A percentile compares a stretch with the other conserved stretches of the same genome.
phyloP scores from a whole-genome alignment of 2,888 invertebrate genomes.

The Plebejus anna region DNA sequence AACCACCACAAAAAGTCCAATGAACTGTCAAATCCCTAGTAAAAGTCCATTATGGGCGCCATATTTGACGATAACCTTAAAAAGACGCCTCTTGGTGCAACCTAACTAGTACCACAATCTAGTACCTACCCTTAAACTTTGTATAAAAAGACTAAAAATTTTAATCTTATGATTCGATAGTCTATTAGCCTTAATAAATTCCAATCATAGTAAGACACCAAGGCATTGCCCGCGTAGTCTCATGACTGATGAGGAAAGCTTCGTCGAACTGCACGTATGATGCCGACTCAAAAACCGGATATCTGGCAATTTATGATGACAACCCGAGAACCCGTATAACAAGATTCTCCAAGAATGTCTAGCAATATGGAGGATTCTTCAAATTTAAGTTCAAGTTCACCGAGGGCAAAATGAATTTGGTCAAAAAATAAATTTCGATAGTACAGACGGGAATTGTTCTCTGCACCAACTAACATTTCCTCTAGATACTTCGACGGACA shows the following conservation, averaged over 20 bases:
- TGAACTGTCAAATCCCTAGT: too few species aligned
- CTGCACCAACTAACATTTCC: not conserved
- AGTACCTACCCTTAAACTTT: too few species aligned
- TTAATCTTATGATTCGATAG: not conserved
- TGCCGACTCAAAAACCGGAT: constrained; percentile 36
- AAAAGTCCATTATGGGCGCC: too few species aligned
- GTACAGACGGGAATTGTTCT: too few species aligned
- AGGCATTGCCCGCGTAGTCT: not conserved
- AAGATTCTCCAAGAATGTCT: constrained; percentile 30
- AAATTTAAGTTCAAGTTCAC: constrained; percentile 27
- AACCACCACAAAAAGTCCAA: too few species aligned
- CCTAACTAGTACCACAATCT: too few species aligned
- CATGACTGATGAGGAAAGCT: not conserved
- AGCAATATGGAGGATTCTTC: constrained; percentile 26
- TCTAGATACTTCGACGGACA: not conserved
- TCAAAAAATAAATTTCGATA: not conserved
- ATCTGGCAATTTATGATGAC: constrained; percentile 39
- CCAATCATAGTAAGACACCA: not conserved
- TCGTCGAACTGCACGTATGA: constrained; percentile 4
- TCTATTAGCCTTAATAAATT: not conserved
- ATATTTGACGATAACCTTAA: too few species aligned
- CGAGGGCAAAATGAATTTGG: constrained; percentile 8
- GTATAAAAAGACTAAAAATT: too few species aligned
- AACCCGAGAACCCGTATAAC: constrained; percentile 33
- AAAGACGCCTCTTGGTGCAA: too few species aligned